These are phyloP conservation scores for Hucho hucho DNA, from an alignment of 2,113 vertebrate genomes.

Conservation along the genomic window DNA sequence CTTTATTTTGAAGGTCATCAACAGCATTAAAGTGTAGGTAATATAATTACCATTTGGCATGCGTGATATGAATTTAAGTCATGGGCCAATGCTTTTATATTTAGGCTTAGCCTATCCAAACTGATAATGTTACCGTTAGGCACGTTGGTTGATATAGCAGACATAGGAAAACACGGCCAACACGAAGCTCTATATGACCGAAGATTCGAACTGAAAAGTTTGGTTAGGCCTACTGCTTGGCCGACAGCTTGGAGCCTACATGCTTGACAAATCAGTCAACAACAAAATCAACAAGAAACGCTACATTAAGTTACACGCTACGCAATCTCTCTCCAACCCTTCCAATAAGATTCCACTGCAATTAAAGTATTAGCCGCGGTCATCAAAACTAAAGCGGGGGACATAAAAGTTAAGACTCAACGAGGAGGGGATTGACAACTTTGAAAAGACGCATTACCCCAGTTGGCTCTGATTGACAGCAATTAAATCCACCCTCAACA, in stretches of 20 bases:
- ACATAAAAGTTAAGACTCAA: background rate
- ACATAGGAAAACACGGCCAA: background rate
- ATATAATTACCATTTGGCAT: too few species aligned
- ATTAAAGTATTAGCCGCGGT: background rate
- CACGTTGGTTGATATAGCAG: background rate
- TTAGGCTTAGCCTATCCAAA: too few species aligned
- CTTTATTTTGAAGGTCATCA: too few species aligned
- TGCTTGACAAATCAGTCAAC: background rate
- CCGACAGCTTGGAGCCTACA: background rate
- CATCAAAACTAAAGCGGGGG: background rate
- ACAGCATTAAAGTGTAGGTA: too few species aligned
- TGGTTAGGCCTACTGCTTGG: background rate
- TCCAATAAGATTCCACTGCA: background rate
- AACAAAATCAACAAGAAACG: background rate
- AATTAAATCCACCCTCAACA: conserved; percentile 37
- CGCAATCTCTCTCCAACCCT: background rate
- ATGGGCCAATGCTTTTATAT: too few species aligned
- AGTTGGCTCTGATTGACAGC: conserved; percentile 38
- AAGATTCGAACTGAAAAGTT: background rate
- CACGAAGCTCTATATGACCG: background rate
- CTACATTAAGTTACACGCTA: background rate
- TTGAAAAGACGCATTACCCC: conserved; percentile 29
- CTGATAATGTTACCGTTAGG: background rate
- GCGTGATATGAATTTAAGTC: too few species aligned
- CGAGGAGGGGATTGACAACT: conserved; percentile 8